Evolutionary conservation across 2,888 invertebrate genomes (phyloP), one percentile per base, ranked within the genome.

Genomic region (Gasteruption jaculator): DNA sequence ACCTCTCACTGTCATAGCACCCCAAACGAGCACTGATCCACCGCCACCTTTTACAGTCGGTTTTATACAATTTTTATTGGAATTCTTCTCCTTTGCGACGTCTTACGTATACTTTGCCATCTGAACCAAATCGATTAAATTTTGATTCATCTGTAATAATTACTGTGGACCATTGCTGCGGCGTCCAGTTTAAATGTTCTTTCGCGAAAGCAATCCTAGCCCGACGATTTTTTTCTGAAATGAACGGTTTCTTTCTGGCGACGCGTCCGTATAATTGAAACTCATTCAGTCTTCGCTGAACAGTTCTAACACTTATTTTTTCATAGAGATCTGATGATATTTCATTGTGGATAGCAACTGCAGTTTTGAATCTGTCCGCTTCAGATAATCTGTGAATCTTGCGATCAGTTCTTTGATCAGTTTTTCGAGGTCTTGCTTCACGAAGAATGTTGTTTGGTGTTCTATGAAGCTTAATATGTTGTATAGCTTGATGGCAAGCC

Each of bases 81-180:
- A 30, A 45, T 14, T 41, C 27, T 15, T 41, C 24, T 7, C 34
- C 29, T 20, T n/a, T 10, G 32, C 20, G 29, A 15, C 38, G 30
- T 26, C 33, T 29, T 19, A 45, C 34, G 20, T 38, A 39, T 16
- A 8, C 30, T 38, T 37, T 38, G 11, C 34, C 30, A 6, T 41
- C 45, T 5, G 29, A 37, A 14, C 24, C 30, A 32, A 41, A 41
- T 37, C 29, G 25, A 10, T 29, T 31, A 20, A 37, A 45, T 24
- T 41, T 45, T n/a, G 36, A 36, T 30, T 45, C 37, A 29, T 41
- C 33, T 2, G 27, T 29, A 33, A 37, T 34, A 20, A 41, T 19
- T 6, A 41, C 38, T 3, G 18, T 4, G 12, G 24, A 32, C 38
- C 41, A 45, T 22, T 38, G 15, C 10, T 21, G 11, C 14, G 16